Evolutionary conservation across 2,797 vertebrate genomes (phyloP), one percentile per base, ranked within the genome.

Genomic region (Lithobates pipiens): DNA sequence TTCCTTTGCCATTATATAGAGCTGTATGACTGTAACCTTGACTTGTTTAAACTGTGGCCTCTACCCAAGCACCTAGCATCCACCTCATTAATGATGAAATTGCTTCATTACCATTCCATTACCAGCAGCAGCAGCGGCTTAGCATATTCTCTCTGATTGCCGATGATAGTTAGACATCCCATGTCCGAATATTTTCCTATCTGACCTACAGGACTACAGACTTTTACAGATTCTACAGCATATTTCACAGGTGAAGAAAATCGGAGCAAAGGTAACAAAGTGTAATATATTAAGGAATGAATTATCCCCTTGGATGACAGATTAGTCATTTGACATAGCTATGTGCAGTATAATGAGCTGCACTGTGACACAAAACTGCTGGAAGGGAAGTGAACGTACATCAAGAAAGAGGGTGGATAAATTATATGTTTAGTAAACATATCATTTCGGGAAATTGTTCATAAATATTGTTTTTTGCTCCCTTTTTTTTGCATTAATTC

Each of bases 71-170:
- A 57, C 71, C 42, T 50, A 34, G 68, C 36, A 73, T 67, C 70
- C 70, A 79, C 70, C 69, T 85, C 83, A 79, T 85, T 85, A 85
- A 79, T 57, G 50, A 72, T 73, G 36, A 72, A 79, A 85, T 85
- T 85, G 83, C 76, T 79, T 79, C 54, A 79, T 85, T 85, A 79
- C 83, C 0, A 67, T 79, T 79, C 68, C 67, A 72, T 72, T 70
- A 42, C 74, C 23, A 67, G 73, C n/a, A 68, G 39, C 75, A 73
- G 68, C 25, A 73, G 39, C 36, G 65, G 54, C 25, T 79, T 68
- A 46, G 25, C 76, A 46, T 25, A 21, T 13, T 61, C 36, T 46
- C 25, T 42, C 11, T 71, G 68, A 80, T 80, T 10, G 67, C 11
- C 27, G 11, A 18, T 78, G 68, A 84, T 68, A 84, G 39, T 15